phyloP scores from a whole-genome alignment of 2,113 vertebrate species.

The Gymnarchus niloticus region DNA sequence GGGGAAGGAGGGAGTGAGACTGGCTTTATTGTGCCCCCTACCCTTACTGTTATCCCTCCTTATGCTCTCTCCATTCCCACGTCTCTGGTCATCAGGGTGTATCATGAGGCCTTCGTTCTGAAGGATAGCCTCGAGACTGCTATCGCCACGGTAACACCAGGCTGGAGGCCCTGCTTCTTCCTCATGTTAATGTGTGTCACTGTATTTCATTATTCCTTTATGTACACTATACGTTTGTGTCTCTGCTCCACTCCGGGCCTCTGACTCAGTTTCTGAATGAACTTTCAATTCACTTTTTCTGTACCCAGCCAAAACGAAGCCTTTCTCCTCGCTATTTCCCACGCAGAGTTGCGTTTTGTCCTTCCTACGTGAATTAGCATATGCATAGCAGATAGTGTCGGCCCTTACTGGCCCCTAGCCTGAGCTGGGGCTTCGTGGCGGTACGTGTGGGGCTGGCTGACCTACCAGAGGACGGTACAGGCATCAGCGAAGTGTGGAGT shows the following conservation, averaged over 20 bases:
- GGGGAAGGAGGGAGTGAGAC: neutral
- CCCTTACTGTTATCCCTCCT: neutral
- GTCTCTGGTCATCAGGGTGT: neutral
- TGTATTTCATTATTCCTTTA: neutral
- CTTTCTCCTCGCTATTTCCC: constrained; percentile 16
- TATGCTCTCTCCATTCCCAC: neutral
- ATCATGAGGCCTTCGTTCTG: no score
- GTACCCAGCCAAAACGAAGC: neutral
- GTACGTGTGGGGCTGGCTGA: neutral
- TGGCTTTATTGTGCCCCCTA: no score
- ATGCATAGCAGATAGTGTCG: constrained; percentile 1
- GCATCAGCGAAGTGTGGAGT: no score
- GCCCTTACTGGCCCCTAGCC: constrained; percentile 16
- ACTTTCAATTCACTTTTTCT: neutral
- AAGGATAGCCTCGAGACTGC: no score
- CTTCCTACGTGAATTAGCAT: constrained; percentile 22
- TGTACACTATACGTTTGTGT: neutral
- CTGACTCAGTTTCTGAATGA: neutral
- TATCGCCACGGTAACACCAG: neutral
- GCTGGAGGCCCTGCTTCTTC: neutral
- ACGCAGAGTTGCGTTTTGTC: constrained; percentile 26
- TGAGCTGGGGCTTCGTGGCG: constrained; percentile 12
- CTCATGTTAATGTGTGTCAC: neutral
- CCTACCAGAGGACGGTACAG: neutral
- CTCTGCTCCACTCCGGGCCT: neutral